Evolutionary conservation across 2,888 invertebrate species (phyloP).

Genomic region (Esperia sulphurella): DNA sequence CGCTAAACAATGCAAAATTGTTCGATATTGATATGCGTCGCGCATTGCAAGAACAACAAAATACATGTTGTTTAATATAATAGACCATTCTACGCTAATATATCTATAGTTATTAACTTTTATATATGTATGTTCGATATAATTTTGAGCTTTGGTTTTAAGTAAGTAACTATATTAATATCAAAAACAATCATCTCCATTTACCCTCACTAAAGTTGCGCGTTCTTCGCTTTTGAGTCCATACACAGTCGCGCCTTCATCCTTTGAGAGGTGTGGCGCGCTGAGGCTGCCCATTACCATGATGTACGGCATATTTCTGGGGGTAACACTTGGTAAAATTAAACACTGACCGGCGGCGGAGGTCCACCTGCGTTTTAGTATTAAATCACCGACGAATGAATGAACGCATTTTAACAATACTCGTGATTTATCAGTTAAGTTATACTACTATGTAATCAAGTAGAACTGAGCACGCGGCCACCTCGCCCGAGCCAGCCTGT

Average conservation of each 20-base stretch:
- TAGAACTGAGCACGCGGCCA: conserved; percentile 34
- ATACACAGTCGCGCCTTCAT: conserved; percentile 69
- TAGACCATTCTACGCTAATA: too few species aligned
- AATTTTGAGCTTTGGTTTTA: too few species aligned
- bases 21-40: not conserved
- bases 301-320: conserved; percentile 65
- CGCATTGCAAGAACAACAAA: too few species aligned
- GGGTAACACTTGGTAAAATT: conserved; percentile 4
- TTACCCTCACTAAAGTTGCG: conserved; percentile 16
- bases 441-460: conserved; percentile 8
- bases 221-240: conserved; percentile 72
- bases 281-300: conserved; percentile 74
- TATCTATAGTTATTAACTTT: too few species aligned
- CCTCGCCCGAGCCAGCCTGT: conserved; percentile 38
- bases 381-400: conserved; percentile 38
- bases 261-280: conserved; percentile 64
- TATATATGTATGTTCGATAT: too few species aligned
- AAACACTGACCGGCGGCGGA: conserved; percentile 4
- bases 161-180: too few species aligned
- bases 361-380: not conserved
- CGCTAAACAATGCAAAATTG: not conserved
- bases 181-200: too few species aligned
- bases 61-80: too few species aligned
- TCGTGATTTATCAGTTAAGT: conserved; percentile 10
- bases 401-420: conserved; percentile 40